phyloP scores from a whole-genome alignment of 2,797 vertebrate species.

The Steatocranus sp. region DNA sequence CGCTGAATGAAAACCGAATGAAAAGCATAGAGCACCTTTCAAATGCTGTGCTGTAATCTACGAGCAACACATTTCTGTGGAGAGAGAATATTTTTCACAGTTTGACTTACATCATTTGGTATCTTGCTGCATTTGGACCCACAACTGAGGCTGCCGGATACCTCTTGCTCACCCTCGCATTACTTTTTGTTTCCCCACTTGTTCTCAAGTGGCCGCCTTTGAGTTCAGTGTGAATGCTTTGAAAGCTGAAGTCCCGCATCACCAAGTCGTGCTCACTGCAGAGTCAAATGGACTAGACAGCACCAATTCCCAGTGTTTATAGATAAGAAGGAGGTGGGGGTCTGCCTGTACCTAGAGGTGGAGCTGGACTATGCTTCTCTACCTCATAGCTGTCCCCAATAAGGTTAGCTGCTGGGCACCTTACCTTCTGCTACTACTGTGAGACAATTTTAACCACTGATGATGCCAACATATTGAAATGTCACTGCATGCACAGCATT shows the following conservation, averaged over 20 bases:
- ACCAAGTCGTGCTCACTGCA: not conserved
- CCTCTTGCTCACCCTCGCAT: not conserved
- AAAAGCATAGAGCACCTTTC: not conserved
- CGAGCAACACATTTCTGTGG: not conserved
- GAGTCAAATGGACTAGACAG: not conserved
- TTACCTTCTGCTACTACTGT: not conserved
- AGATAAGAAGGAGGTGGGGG: not conserved
- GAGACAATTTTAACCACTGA: not conserved
- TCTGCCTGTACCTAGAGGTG: not conserved
- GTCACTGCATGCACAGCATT: not conserved
- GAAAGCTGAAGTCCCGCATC: not conserved
- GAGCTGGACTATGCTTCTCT: not conserved
- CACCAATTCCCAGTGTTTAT: not conserved
- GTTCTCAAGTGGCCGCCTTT: conserved; percentile 18
- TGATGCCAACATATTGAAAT: not conserved
- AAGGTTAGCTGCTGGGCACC: not conserved
- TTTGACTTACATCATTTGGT: not conserved
- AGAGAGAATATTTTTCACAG: not conserved
- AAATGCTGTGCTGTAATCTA: not conserved
- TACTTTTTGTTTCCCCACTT: not conserved
- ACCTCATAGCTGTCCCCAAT: not conserved
- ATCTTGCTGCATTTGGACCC: not conserved
- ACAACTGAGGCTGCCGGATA: not conserved
- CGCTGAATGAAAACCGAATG: not conserved
- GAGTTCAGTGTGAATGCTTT: not conserved